Evolutionary conservation across 2,797 vertebrate genomes (phyloP).

Genomic region (Chromis chromis): DNA sequence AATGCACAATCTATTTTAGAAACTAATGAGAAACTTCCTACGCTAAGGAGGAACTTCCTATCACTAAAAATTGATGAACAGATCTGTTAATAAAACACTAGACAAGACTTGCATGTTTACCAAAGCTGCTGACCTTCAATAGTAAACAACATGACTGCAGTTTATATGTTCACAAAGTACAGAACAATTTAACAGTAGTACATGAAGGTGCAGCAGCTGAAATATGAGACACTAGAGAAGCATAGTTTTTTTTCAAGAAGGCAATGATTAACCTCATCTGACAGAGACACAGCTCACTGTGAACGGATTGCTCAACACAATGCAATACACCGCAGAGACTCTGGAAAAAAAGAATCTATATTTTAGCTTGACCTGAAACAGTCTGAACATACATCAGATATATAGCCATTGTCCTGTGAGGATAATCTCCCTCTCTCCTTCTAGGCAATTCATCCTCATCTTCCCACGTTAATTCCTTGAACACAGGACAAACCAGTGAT

Average conservation of each 20-base stretch:
- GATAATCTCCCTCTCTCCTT: neutral
- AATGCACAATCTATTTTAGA: neutral
- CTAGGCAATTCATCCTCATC: slow-evolving; percentile 6
- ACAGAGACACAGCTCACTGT: slow-evolving; percentile 10
- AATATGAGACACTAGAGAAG: neutral
- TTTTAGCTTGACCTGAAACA: slow-evolving; percentile 7
- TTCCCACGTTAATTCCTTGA: slow-evolving; percentile 16
- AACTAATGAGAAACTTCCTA: neutral
- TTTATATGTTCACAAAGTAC: too few relatives aligned
- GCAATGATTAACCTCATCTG: slow-evolving; percentile 34
- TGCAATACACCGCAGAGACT: neutral
- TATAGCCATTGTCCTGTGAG: neutral
- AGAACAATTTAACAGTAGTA: neutral
- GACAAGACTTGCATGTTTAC: neutral
- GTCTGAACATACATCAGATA: slow-evolving; percentile 7
- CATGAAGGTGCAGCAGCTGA: neutral
- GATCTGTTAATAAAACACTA: neutral
- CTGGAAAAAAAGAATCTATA: neutral
- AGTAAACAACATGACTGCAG: too few relatives aligned
- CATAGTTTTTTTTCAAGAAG: neutral
- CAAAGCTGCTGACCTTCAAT: neutral
- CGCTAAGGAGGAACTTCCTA: neutral
- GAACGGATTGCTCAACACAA: neutral
- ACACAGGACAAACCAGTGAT: slow-evolving; percentile 21
- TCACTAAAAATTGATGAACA: slow-evolving; percentile 9